Conservation (phyloP, 1,140 invertebrate species). For the Micrasema longulum region DNA sequence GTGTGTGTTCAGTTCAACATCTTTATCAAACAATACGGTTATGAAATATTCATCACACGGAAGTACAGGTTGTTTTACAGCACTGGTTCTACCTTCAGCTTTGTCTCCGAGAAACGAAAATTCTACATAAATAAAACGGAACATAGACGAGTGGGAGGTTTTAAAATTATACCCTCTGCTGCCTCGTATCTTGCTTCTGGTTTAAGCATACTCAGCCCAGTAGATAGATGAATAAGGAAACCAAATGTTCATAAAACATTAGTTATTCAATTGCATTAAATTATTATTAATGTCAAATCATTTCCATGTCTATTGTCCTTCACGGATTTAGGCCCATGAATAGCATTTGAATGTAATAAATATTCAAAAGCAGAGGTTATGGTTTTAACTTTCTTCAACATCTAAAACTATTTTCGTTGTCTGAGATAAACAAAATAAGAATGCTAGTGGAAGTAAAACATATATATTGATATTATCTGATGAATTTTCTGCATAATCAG, state of each 20-base stretch:
- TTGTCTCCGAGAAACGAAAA: too few relatives aligned
- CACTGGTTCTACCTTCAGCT: neutral
- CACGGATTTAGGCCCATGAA: neutral
- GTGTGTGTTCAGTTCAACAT: slow-evolving; percentile 32
- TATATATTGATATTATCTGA: too few relatives aligned
- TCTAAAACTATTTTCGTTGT: too few relatives aligned
- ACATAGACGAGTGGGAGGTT: too few relatives aligned
- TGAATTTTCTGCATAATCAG: too few relatives aligned
- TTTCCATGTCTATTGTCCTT: slow-evolving; percentile 14
- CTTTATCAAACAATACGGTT: slow-evolving; percentile 30
- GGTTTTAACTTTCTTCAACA: too few relatives aligned
- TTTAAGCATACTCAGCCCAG: slow-evolving; percentile 23
- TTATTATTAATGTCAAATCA: slow-evolving; percentile 27
- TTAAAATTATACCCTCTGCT: neutral
- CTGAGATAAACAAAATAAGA: too few relatives aligned
- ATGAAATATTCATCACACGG: slow-evolving; percentile 25
- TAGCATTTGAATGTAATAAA: too few relatives aligned
- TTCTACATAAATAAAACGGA: too few relatives aligned
- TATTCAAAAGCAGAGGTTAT: neutral
- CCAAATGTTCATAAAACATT: neutral
- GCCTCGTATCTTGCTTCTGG: slow-evolving; percentile 1
- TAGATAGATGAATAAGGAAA: slow-evolving; percentile 2
- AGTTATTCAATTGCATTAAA: neutral
- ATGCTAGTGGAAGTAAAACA: too few relatives aligned
- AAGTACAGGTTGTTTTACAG: neutral